A percentile compares a stretch with the other conserved stretches of the same genome.
phyloP scores from a whole-genome alignment of 2,113 vertebrate genomes.

The Heterocephalus glaber region DNA sequence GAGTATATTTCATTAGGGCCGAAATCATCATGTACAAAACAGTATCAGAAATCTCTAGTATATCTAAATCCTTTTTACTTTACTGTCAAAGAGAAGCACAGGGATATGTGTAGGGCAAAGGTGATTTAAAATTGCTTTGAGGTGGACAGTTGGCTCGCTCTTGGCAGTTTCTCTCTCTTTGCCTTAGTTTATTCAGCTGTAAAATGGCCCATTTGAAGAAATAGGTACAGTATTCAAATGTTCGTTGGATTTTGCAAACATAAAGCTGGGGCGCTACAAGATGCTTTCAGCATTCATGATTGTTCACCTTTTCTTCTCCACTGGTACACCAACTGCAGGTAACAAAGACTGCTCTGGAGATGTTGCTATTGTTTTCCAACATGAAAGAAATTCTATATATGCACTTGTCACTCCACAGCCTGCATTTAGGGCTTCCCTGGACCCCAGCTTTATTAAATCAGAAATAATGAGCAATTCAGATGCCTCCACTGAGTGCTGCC shows the following conservation, averaged over 20 bases:
- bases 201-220: not conserved
- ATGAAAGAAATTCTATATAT: not conserved
- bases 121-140: not conserved
- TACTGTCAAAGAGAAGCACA: not conserved
- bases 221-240: not conserved
- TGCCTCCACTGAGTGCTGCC: not conserved
- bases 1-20: not conserved
- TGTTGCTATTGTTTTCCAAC: not conserved
- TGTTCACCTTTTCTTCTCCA: not conserved
- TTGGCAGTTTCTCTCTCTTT: not conserved
- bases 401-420: not conserved
- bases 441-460: slow-evolving; percentile 6
- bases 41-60: not conserved
- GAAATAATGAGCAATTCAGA: not conserved
- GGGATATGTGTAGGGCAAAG: not conserved
- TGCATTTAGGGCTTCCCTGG: not conserved
- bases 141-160: not conserved
- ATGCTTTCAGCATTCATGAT: not conserved
- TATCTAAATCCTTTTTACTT: not conserved
- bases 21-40: slow-evolving; percentile 6
- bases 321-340: not conserved
- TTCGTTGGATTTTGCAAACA: not conserved
- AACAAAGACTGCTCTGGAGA: not conserved
- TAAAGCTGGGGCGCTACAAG: not conserved
- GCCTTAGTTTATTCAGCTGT: not conserved